A percentile compares a stretch with the other conserved stretches of the same genome.
Evolutionary conservation across 2,797 vertebrate genomes (phyloP).

Genomic region (Bradypodion pumilum): DNA sequence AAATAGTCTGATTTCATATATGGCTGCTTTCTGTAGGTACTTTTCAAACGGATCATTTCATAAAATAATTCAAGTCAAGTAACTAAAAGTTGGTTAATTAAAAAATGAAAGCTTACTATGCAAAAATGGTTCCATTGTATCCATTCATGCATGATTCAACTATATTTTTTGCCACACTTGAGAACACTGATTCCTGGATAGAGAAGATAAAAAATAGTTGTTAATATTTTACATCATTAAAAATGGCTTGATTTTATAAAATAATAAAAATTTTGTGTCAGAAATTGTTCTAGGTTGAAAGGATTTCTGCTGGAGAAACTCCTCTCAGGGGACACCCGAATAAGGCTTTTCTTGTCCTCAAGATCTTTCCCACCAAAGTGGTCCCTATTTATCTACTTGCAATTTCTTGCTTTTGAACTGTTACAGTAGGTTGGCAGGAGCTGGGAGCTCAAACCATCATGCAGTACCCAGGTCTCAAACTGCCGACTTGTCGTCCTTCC

Average conservation of each 20-base stretch:
- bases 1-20: not conserved
- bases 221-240: constrained; percentile 35
- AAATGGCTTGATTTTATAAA: not conserved
- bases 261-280: too few species aligned
- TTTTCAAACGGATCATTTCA: not conserved
- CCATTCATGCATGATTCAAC: constrained; percentile 96
- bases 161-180: constrained; percentile 90
- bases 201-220: constrained; percentile 34
- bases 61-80: not conserved
- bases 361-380: too few species aligned
- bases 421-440: too few species aligned
- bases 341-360: too few species aligned
- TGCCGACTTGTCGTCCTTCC: too few species aligned
- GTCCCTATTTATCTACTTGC: too few species aligned
- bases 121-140: constrained; percentile 98
- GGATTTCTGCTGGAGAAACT: too few species aligned
- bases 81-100: not conserved
- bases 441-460: too few species aligned
- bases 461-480: too few species aligned
- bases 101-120: constrained; percentile 86
- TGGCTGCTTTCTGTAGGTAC: not conserved
- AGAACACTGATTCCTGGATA: constrained; percentile 90
- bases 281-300: too few species aligned
- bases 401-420: too few species aligned
- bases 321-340: too few species aligned